These are phyloP conservation scores for Cyphomyrus discorhynchus DNA, from an alignment of 2,113 vertebrate species.

Conservation along the genomic window DNA sequence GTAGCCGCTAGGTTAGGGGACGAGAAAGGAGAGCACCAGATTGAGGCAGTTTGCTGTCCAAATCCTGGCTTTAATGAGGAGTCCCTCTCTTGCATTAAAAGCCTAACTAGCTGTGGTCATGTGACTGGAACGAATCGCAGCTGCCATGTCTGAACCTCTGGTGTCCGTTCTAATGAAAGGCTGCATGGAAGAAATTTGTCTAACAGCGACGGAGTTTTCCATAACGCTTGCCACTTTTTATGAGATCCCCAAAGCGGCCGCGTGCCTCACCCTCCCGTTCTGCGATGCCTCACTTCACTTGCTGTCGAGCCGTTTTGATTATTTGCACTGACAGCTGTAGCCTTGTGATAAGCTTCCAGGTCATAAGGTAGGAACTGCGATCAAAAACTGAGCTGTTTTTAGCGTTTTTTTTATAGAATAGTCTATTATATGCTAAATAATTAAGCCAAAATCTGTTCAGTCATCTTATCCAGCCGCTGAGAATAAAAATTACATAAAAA, in stretches of 20 bases:
- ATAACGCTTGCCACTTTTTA: slow-evolving; percentile 40
- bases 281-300: neutral
- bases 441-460: slow-evolving; percentile 1
- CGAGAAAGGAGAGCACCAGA: neutral
- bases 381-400: neutral
- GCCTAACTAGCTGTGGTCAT: neutral
- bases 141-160: slow-evolving; percentile 19
- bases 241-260: slow-evolving; percentile 34
- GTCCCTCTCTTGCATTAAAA: neutral
- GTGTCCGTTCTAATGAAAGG: slow-evolving; percentile 36
- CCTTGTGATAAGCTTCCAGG: slow-evolving; percentile 6
- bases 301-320: neutral
- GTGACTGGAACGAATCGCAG: slow-evolving; percentile 15
- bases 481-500: neutral
- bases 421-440: neutral
- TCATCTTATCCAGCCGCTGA: neutral
- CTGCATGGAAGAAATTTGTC: slow-evolving; percentile 54
- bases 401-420: neutral
- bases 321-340: neutral
- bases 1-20: neutral
- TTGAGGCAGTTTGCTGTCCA: neutral
- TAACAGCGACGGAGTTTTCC: slow-evolving; percentile 33
- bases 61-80: neutral
- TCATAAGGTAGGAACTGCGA: neutral
- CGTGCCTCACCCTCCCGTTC: neutral